Evolutionary conservation across 2,888 invertebrate species (phyloP), one percentile per base, ranked within the genome.

Genomic region (Malthinus seriepunctatus): DNA sequence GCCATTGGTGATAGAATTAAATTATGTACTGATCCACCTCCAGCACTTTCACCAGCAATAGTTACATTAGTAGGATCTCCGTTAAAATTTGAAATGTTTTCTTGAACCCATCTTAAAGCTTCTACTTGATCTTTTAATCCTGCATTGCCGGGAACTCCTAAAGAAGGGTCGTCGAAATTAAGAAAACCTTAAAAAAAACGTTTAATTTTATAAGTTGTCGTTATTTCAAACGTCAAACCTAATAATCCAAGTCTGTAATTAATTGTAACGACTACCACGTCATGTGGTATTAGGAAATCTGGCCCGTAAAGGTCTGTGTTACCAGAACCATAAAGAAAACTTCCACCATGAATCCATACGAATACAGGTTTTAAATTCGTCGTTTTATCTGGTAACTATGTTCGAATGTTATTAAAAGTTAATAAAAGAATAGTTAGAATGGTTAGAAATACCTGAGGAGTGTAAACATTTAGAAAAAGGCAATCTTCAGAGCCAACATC

Each of bases 311-410:
- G 4, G 12, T 61, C 57, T 15, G 49, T 15, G 23, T 42, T 56
- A 23, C 57, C 74, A 3, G 73, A 74, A 8, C 76, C 77, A 33
- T n/a, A 38, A 32, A 38, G 44, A 12, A 68, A 70, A 1, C 61
- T 66, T 11, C 72, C 72, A 5, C 71, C 72, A 42, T 69, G 67
- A 42, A 72, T 65, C 57, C 64, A 71, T 8, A 71, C 63, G 68
- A 71, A 67, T 1, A 72, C 71, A 34, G 70, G 69, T 37, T 56
- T 58, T 10, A 45, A 34, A 44, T 15, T 8, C 9, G 12, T 44
- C 10, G 12, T n/a, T n/a, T 49, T 31, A 3, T 5, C 2, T 11
- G 37, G 51, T 51, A 51, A 33, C 57, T 61, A n/a, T n/a, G n/a
- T n/a, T n/a, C n/a, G n/a, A n/a, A n/a, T n/a, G n/a, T n/a, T n/a